Percentiles rank a stretch among this genome's conserved stretches.
phyloP scores from a whole-genome alignment of 1,140 invertebrate genomes.

The Temnothorax longispinosus region DNA sequence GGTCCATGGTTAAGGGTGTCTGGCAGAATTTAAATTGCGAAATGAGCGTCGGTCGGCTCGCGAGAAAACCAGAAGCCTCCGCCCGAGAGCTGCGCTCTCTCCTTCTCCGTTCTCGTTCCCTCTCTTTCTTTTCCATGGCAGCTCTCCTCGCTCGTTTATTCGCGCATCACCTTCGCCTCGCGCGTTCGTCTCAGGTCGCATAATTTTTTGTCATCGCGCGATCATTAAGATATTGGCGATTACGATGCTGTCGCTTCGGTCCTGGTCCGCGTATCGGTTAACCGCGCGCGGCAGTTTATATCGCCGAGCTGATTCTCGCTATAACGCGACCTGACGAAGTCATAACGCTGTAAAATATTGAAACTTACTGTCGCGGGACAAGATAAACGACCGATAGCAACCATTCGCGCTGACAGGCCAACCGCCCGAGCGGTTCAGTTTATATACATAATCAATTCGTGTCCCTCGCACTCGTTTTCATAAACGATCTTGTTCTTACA shows the following conservation, averaged over 20 bases:
- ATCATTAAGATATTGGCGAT: conserved; percentile 65
- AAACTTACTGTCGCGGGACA: conserved; percentile 64
- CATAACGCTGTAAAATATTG: conserved; percentile 57
- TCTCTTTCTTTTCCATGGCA: neutral
- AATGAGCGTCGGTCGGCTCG: conserved; percentile 40
- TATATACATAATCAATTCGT: conserved; percentile 43
- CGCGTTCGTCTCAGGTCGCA: conserved; percentile 17
- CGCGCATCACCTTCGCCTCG: conserved; percentile 9
- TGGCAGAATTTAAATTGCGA: conserved; percentile 75
- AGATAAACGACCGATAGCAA: conserved; percentile 68
- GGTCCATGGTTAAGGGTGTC: conserved; percentile 74
- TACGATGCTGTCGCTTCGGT: conserved; percentile 39
- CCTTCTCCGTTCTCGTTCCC: neutral
- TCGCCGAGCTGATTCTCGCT: conserved; percentile 1
- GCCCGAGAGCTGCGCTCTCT: conserved; percentile 33
- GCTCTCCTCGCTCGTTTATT: conserved; percentile 6
- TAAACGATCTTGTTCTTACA: conserved; percentile 7
- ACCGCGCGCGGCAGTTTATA: conserved; percentile 11
- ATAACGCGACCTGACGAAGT: conserved; percentile 21
- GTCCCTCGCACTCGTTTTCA: neutral
- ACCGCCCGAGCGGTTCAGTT: neutral
- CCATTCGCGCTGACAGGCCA: conserved; percentile 20
- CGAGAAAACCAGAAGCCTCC: conserved; percentile 53
- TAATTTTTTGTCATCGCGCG: conserved; percentile 45
- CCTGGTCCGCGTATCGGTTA: conserved; percentile 44